Evolutionary conservation across 2,888 invertebrate genomes (phyloP).

Genomic region (Acleris laterana): DNA sequence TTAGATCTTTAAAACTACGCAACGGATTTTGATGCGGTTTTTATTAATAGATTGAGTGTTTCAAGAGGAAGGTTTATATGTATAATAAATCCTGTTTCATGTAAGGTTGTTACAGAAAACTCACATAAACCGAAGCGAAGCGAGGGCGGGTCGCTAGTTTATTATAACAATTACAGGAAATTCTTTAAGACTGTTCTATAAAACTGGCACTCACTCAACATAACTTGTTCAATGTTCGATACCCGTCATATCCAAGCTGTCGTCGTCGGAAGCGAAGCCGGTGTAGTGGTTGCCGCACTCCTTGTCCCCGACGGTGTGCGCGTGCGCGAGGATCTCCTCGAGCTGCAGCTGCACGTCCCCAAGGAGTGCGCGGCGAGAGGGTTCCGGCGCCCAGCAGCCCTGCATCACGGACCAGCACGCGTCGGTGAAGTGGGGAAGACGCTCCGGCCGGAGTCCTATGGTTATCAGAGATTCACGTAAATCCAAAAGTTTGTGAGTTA

Average conservation of each 20-base stretch:
- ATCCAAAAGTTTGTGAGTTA: too few species aligned
- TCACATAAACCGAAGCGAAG: too few species aligned
- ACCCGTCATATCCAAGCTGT: slow-evolving; percentile 59
- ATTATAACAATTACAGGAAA: too few species aligned
- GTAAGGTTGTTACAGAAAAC: too few species aligned
- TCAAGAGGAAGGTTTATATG: too few species aligned
- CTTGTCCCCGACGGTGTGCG: background rate
- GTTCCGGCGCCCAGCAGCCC: slow-evolving; percentile 92
- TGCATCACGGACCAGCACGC: slow-evolving; percentile 94
- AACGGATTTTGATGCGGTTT: too few species aligned
- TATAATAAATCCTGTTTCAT: too few species aligned
- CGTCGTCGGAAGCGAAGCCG: slow-evolving; percentile 48
- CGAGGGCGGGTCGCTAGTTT: too few species aligned
- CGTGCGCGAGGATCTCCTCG: slow-evolving; percentile 23
- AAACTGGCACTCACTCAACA: background rate
- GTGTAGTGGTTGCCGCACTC: slow-evolving; percentile 19
- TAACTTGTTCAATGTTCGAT: slow-evolving; percentile 38
- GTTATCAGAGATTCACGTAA: too few species aligned
- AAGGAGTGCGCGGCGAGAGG: slow-evolving; percentile 88
- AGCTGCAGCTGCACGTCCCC: slow-evolving; percentile 87
- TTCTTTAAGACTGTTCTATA: background rate
- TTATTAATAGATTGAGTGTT: too few species aligned
- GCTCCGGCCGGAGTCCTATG: slow-evolving; percentile 94
- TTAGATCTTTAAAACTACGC: too few species aligned
- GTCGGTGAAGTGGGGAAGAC: slow-evolving; percentile 88